phyloP scores from a whole-genome alignment of 2,113 vertebrate genomes.

The Sylvilagus bachmani region DNA sequence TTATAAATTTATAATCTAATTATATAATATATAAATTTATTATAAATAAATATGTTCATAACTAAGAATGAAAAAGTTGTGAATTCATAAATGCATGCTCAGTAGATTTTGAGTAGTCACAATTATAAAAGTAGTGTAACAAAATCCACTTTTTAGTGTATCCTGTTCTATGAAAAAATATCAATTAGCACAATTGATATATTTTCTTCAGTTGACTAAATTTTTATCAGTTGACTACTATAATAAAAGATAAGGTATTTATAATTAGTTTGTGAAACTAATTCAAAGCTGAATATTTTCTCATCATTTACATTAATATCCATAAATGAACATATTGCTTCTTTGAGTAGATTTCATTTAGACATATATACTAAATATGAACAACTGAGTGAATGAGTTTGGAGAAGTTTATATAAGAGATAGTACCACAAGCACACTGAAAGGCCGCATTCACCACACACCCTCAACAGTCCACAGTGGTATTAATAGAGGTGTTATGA shows the following conservation, averaged over 20 bases:
- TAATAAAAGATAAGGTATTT: background rate
- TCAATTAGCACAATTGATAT: background rate
- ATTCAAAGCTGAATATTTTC: background rate
- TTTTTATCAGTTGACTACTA: background rate
- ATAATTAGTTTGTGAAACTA: background rate
- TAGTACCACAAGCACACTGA: background rate
- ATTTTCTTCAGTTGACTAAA: background rate
- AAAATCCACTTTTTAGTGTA: slow-evolving; percentile 23
- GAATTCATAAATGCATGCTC: slow-evolving; percentile 24
- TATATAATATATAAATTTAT: too few relatives aligned
- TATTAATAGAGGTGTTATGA: background rate
- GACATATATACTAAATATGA: background rate
- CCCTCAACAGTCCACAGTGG: background rate
- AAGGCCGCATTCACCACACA: background rate
- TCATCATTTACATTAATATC: background rate
- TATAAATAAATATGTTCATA: slow-evolving; percentile 32
- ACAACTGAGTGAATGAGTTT: background rate
- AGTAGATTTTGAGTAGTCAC: background rate
- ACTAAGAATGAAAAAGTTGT: slow-evolving; percentile 31
- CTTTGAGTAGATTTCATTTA: slow-evolving; percentile 19
- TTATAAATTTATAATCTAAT: too few relatives aligned
- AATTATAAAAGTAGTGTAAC: background rate
- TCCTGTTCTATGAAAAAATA: background rate
- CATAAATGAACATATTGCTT: background rate
- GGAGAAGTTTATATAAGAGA: background rate